Evolutionary conservation across 1,140 invertebrate species (phyloP).

Genomic region (Drosophila arizonae): DNA sequence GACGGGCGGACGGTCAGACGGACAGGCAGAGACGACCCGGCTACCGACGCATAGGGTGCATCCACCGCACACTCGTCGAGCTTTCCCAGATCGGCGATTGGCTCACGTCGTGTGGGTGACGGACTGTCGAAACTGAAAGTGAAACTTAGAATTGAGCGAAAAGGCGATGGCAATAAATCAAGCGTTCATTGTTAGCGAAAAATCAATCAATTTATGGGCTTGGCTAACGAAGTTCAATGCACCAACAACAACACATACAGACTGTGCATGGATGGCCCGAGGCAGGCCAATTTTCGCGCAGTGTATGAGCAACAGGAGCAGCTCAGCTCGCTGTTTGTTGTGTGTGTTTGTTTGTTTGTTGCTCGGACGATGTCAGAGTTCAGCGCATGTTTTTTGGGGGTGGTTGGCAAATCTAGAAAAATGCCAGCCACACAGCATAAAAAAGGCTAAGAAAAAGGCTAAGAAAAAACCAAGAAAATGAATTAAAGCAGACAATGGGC

Average conservation of each 20-base stretch:
- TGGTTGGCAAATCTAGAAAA: slow-evolving; percentile 76
- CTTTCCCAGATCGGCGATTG: slow-evolving; percentile 20
- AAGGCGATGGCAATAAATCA: slow-evolving; percentile 40
- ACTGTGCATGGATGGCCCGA: slow-evolving; percentile 15
- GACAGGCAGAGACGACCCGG: slow-evolving; percentile 5
- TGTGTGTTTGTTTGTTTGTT: background rate
- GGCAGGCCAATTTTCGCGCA: slow-evolving; percentile 35
- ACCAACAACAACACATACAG: slow-evolving; percentile 1
- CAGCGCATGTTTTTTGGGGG: slow-evolving; percentile 71
- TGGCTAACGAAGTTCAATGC: slow-evolving; percentile 56
- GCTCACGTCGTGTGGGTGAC: slow-evolving; percentile 27
- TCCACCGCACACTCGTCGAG: slow-evolving; percentile 32
- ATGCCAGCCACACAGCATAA: slow-evolving; percentile 49
- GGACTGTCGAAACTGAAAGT: slow-evolving; percentile 61
- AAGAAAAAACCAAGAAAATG: slow-evolving; percentile 19
- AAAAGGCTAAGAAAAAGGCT: slow-evolving; percentile 30
- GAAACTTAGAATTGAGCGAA: slow-evolving; percentile 69
- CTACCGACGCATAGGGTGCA: slow-evolving; percentile 71
- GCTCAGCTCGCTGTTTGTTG: background rate
- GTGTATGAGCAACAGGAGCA: slow-evolving; percentile 23
- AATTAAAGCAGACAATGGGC: slow-evolving; percentile 61
- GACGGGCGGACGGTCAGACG: background rate
- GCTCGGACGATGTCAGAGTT: slow-evolving; percentile 65
- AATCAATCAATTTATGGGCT: slow-evolving; percentile 71
- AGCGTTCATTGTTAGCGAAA: slow-evolving; percentile 35